Evolutionary conservation across 2,113 vertebrate species (phyloP).

Genomic region (Cinclus cinclus): DNA sequence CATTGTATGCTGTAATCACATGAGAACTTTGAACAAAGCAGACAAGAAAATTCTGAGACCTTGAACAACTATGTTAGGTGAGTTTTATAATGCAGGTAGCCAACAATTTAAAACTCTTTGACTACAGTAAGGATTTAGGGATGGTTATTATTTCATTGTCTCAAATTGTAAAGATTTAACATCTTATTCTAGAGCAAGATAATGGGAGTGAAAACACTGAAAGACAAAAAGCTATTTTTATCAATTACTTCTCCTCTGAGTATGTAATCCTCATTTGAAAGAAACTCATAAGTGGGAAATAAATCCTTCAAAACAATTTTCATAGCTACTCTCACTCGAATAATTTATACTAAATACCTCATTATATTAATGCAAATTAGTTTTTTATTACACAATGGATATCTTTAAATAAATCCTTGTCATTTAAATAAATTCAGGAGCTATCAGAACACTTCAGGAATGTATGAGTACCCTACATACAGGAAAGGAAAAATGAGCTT

Average conservation of each 20-base stretch:
- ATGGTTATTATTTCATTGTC: slow-evolving; percentile 4
- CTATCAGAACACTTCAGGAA: neutral
- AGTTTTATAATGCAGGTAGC: neutral
- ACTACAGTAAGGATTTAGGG: neutral
- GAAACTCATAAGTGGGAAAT: slow-evolving; percentile 34
- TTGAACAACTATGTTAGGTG: neutral
- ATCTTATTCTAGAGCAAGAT: slow-evolving; percentile 22
- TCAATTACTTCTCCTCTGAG: slow-evolving; percentile 55
- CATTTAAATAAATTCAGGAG: slow-evolving; percentile 13
- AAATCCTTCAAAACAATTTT: slow-evolving; percentile 66
- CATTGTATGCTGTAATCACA: neutral
- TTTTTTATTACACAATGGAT: slow-evolving; percentile 25
- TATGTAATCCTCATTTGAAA: slow-evolving; percentile 53
- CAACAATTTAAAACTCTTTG: neutral
- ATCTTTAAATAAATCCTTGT: slow-evolving; percentile 38
- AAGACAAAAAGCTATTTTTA: slow-evolving; percentile 41
- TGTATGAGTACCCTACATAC: neutral
- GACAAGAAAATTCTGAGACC: neutral
- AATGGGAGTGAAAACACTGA: slow-evolving; percentile 1
- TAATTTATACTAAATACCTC: slow-evolving; percentile 45
- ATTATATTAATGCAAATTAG: slow-evolving; percentile 60
- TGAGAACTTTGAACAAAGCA: neutral
- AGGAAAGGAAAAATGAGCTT: neutral
- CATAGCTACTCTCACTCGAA: slow-evolving; percentile 24
- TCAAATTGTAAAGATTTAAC: neutral